phyloP scores from a whole-genome alignment of 2,888 invertebrate genomes.

The Aphodius sticticus region DNA sequence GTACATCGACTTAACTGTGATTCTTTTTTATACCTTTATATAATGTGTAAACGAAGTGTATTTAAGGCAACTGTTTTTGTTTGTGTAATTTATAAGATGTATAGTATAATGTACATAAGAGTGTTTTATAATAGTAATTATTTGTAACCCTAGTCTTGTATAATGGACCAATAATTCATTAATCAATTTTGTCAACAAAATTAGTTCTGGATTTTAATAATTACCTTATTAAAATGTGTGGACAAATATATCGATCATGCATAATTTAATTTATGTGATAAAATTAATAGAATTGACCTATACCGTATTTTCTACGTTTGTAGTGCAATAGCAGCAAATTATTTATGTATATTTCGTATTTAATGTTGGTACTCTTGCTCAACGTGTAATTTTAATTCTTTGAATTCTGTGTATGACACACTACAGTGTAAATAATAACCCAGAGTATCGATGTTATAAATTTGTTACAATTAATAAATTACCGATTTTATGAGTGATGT shows the following conservation, averaged over 20 bases:
- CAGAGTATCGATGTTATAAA: conserved; percentile 15
- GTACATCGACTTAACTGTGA: conserved; percentile 27
- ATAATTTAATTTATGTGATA: conserved; percentile 9
- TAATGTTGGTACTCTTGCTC: conserved; percentile 19
- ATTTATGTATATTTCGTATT: conserved; percentile 13
- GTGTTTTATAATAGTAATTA: conserved; percentile 14
- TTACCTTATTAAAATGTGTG: conserved; percentile 10
- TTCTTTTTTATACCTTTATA: conserved; percentile 26
- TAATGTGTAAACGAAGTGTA: conserved; percentile 14
- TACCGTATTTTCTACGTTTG: neutral
- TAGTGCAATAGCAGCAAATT: conserved; percentile 20
- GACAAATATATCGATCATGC: conserved; percentile 16
- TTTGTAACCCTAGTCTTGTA: conserved; percentile 27
- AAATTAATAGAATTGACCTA: neutral
- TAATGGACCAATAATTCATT: neutral
- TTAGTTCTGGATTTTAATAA: neutral
- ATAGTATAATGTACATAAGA: conserved; percentile 27
- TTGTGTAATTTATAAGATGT: conserved; percentile 24
- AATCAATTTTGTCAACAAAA: neutral
- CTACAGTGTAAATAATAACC: conserved; percentile 18
- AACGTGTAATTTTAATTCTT: conserved; percentile 10
- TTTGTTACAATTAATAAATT: conserved; percentile 22
- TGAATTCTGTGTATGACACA: conserved; percentile 10
- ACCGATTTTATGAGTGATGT: conserved; percentile 7
- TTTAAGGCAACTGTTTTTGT: conserved; percentile 23